phyloP scores from a whole-genome alignment of 2,888 invertebrate species.

The Phymatocera aterrima region DNA sequence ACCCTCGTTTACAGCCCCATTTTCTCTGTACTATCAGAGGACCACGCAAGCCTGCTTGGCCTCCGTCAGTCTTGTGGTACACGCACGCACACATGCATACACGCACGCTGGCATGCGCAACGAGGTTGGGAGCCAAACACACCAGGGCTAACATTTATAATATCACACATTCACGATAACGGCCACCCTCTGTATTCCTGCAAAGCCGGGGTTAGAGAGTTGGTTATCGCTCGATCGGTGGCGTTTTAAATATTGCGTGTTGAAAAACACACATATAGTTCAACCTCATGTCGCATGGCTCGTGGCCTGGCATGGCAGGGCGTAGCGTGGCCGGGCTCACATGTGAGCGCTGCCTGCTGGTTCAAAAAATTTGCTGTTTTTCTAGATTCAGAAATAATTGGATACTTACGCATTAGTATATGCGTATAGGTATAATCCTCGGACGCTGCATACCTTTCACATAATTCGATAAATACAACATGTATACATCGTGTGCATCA shows the following conservation, averaged over 20 bases:
- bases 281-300: constrained; percentile 18
- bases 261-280: constrained; percentile 39
- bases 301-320: background rate
- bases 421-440: background rate
- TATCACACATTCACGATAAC: constrained; percentile 43
- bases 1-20: constrained; percentile 25
- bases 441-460: background rate
- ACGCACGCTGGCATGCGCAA: constrained; percentile 37
- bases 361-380: constrained; percentile 39
- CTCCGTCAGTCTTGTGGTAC: constrained; percentile 32
- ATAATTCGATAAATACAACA: background rate
- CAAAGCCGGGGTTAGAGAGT: constrained; percentile 41
- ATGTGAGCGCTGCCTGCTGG: constrained; percentile 24
- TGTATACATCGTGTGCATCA: too few species aligned
- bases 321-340: constrained; percentile 9
- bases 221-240: constrained; percentile 41
- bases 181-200: constrained; percentile 30
- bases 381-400: constrained; percentile 30
- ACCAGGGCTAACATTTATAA: constrained; percentile 35
- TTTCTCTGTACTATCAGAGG: constrained; percentile 43
- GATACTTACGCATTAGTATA: constrained; percentile 7
- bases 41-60: constrained; percentile 43
- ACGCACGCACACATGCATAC: constrained; percentile 34
- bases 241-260: constrained; percentile 44
- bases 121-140: constrained; percentile 38